phyloP scores from a whole-genome alignment of 2,888 invertebrate genomes.

The Pharmacophagus antenor region DNA sequence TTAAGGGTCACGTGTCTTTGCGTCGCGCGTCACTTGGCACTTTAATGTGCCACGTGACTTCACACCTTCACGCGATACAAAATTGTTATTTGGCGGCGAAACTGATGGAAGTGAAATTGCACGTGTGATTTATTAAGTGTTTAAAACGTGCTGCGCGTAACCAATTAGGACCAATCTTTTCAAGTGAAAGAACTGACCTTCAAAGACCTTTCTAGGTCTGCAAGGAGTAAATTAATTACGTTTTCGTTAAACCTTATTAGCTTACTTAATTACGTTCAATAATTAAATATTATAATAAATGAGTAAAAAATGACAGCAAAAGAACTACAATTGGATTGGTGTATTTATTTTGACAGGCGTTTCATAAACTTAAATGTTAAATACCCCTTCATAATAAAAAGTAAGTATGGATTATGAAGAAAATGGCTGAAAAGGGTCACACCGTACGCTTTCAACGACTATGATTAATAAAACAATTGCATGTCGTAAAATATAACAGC shows the following conservation, averaged over 20 bases:
- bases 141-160: background rate
- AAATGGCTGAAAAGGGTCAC: background rate
- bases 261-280: too few species aligned
- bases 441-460: too few species aligned
- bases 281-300: too few species aligned
- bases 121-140: slow-evolving; percentile 7
- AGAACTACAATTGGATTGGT: background rate
- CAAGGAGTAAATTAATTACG: background rate
- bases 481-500: background rate
- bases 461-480: too few species aligned
- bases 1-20: slow-evolving; percentile 23
- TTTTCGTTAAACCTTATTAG: background rate
- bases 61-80: slow-evolving; percentile 25
- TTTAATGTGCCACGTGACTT: slow-evolving; percentile 25
- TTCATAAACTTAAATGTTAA: background rate
- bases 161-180: background rate
- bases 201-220: background rate
- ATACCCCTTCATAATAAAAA: background rate
- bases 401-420: background rate
- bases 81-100: slow-evolving; percentile 19
- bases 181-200: background rate
- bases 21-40: background rate
- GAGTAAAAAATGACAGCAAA: too few species aligned
- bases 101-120: slow-evolving; percentile 12
- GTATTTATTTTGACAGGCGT: slow-evolving; percentile 1